These are phyloP conservation scores for Neoitamus cyanurus DNA, from an alignment of 2,888 invertebrate species.

Conservation along the genomic window DNA sequence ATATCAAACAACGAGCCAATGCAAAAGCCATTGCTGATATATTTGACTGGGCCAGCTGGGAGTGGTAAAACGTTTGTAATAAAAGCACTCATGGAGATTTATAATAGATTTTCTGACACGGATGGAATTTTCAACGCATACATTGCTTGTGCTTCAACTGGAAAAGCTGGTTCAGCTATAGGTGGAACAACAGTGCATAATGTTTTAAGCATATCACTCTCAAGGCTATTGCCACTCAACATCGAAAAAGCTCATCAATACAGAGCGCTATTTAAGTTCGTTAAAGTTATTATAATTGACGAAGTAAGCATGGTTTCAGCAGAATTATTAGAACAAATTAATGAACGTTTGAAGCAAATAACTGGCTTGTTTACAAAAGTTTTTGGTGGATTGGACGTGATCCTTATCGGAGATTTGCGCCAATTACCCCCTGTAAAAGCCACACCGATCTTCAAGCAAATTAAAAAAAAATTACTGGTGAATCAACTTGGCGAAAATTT, in stretches of 20 bases:
- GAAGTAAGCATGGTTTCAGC: conserved; percentile 61
- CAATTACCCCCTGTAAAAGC: conserved; percentile 58
- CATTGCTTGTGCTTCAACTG: conserved; percentile 58
- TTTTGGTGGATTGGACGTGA: conserved; percentile 58
- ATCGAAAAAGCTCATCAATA: background rate
- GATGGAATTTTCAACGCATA: background rate
- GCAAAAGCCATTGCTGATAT: conserved; percentile 35
- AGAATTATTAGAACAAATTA: conserved; percentile 58
- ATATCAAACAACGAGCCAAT: background rate
- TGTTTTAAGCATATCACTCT: conserved; percentile 53
- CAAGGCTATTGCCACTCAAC: background rate
- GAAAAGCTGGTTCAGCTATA: conserved; percentile 60
- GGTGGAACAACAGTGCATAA: conserved; percentile 61
- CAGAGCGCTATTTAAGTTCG: conserved; percentile 54
- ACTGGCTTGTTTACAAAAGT: conserved; percentile 57
- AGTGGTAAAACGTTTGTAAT: conserved; percentile 60
- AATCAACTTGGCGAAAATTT: conserved; percentile 53
- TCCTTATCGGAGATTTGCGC: conserved; percentile 59
- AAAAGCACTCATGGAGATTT: conserved; percentile 62
- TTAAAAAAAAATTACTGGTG: conserved; percentile 53
- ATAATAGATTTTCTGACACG: conserved; percentile 57
- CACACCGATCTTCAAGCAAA: conserved; percentile 56
- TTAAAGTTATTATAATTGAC: conserved; percentile 60
- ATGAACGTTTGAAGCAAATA: conserved; percentile 60
- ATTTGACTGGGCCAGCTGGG: conserved; percentile 57